A percentile compares a stretch with the other conserved stretches of the same genome.
Conservation (phyloP, 2,113 vertebrate species). For the Narcine bancroftii region DNA sequence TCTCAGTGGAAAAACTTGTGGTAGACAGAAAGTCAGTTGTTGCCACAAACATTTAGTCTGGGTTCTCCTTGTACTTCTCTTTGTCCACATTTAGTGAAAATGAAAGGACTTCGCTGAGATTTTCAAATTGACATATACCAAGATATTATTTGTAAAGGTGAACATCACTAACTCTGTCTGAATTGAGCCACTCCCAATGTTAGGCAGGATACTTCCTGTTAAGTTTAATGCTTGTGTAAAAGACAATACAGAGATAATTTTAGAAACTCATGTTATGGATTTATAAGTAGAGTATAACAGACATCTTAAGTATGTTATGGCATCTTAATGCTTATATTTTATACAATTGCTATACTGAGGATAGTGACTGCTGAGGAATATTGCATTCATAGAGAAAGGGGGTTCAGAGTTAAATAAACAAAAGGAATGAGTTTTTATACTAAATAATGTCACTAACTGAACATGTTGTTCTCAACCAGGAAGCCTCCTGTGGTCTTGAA, state of each 20-base stretch:
- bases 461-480: conserved; percentile 51
- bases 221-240: no score
- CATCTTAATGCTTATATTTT: neutral
- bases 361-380: neutral
- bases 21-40: neutral
- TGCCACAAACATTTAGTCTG: neutral
- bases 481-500: conserved; percentile 76
- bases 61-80: neutral
- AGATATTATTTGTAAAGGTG: neutral
- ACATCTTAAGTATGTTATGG: neutral
- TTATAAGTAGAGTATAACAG: neutral
- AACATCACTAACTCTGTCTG: neutral
- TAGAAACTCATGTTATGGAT: neutral
- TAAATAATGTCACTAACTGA: neutral
- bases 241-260: neutral
- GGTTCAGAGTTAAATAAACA: neutral
- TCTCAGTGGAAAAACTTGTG: neutral
- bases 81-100: neutral
- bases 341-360: neutral
- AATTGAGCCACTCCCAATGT: no score
- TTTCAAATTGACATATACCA: neutral
- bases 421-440: neutral
- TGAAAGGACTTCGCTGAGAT: neutral
- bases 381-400: neutral
- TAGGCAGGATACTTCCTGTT: no score